Conservation (phyloP, 2,888 invertebrate genomes). For the Phengaris arion region DNA sequence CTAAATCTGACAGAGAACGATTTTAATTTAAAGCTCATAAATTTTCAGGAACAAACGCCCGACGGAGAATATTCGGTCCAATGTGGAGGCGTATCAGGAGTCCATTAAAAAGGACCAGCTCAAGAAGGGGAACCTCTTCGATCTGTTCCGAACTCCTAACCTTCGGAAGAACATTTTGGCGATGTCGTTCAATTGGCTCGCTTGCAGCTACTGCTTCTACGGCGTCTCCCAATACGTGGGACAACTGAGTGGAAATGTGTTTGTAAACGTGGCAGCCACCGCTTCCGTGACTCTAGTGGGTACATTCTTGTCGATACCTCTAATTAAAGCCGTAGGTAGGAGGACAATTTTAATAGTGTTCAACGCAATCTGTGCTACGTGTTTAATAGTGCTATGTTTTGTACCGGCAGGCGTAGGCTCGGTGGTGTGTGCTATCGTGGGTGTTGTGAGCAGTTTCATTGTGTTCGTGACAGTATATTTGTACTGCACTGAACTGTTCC, state of each 20-base stretch:
- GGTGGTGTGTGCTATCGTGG: constrained; percentile 83
- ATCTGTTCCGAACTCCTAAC: constrained; percentile 86
- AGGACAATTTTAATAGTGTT: constrained; percentile 82
- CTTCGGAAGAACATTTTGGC: constrained; percentile 84
- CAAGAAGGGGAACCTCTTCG: constrained; percentile 79
- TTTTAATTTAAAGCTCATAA: not conserved
- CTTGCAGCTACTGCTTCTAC: constrained; percentile 87
- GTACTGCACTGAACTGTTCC: constrained; percentile 92
- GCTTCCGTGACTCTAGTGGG: constrained; percentile 82
- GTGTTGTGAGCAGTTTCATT: constrained; percentile 89
- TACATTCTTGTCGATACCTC: constrained; percentile 81
- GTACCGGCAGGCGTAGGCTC: constrained; percentile 66
- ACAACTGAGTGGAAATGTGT: constrained; percentile 88
- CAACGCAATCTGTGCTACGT: constrained; percentile 80
- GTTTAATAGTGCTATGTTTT: constrained; percentile 81
- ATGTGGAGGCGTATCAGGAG: constrained; percentile 61
- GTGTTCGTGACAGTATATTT: constrained; percentile 92
- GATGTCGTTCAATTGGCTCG: constrained; percentile 88
- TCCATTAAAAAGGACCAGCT: constrained; percentile 53
- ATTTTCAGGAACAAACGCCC: constrained; percentile 71
- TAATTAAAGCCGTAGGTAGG: constrained; percentile 83
- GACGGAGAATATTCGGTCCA: constrained; percentile 63
- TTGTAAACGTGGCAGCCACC: constrained; percentile 88
- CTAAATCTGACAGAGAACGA: too few species aligned
- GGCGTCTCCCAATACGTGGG: constrained; percentile 91